Conservation (phyloP, 2,888 invertebrate genomes). For the Melinaea menophilus region DNA sequence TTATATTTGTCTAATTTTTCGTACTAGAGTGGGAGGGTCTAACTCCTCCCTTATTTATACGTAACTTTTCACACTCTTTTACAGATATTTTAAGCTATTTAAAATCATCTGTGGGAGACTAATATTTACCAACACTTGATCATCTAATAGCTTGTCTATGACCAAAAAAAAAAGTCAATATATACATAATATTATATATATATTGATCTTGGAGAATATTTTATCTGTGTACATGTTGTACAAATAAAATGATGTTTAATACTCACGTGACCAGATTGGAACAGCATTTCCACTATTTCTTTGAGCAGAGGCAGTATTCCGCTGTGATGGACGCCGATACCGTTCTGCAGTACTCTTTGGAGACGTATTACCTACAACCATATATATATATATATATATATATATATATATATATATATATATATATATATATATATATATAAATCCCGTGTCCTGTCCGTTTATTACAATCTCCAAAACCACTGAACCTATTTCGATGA, state of each 20-base stretch:
- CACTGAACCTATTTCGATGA: too few relatives aligned
- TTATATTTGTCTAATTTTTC: too few relatives aligned
- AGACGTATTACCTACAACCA: conserved; percentile 56
- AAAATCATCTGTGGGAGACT: too few relatives aligned
- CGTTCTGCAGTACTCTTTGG: conserved; percentile 79
- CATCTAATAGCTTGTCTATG: too few relatives aligned
- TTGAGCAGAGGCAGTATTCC: conserved; percentile 99
- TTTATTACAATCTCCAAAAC: too few relatives aligned
- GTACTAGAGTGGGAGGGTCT: too few relatives aligned
- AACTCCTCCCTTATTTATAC: too few relatives aligned
- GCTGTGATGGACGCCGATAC: conserved; percentile 98
- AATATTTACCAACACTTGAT: too few relatives aligned
- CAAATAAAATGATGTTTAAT: not conserved
- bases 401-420: not conserved
- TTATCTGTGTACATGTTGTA: not conserved
- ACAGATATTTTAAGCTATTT: too few relatives aligned
- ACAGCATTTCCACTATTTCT: conserved; percentile 98
- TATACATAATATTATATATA: not conserved
- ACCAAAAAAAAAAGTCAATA: too few relatives aligned
- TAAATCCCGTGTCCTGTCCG: not conserved
- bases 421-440: not conserved
- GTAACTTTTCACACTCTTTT: too few relatives aligned
- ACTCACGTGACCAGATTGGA: conserved; percentile 95
- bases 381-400: not conserved
- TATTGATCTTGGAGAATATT: not conserved